phyloP scores from a whole-genome alignment of 2,888 invertebrate species.

The Melinaea marsaeus region DNA sequence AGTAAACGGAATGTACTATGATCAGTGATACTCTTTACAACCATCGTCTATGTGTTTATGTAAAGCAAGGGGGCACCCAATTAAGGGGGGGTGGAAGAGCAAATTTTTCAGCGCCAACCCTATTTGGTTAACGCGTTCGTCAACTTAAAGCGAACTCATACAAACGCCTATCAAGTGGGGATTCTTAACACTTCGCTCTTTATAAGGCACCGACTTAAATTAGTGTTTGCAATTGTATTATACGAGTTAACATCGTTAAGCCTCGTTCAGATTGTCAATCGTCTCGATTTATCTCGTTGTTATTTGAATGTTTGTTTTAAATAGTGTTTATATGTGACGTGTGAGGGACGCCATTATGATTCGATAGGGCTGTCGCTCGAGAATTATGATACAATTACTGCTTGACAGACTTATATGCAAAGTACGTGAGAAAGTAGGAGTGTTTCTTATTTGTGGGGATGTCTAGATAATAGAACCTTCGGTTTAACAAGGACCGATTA shows the following conservation, averaged over 20 bases:
- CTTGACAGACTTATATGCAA: not conserved
- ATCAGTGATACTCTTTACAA: constrained; percentile 1
- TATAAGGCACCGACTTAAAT: constrained; percentile 74
- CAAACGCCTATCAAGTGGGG: constrained; percentile 74
- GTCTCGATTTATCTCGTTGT: constrained; percentile 55
- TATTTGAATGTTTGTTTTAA: constrained; percentile 43
- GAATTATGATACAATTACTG: constrained; percentile 11
- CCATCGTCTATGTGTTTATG: constrained; percentile 33
- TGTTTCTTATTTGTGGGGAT: constrained; percentile 25
- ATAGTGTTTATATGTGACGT: constrained; percentile 37
- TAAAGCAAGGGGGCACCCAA: constrained; percentile 67
- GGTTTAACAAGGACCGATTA: no score
- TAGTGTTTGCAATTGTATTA: constrained; percentile 72
- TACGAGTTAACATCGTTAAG: constrained; percentile 49
- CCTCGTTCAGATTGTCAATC: constrained; percentile 60
- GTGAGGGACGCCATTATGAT: constrained; percentile 23
- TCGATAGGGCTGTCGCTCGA: constrained; percentile 11
- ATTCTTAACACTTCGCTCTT: constrained; percentile 68
- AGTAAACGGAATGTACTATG: no score
- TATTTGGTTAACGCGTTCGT: constrained; percentile 71
- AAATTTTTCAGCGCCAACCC: constrained; percentile 74
- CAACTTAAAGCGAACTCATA: constrained; percentile 67
- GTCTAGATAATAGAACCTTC: constrained; percentile 19
- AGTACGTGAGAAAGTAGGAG: constrained; percentile 12
- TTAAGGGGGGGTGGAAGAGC: constrained; percentile 71